Base-by-base conservation (phyloP, 2,113 vertebrate species). In the Nestor notabilis region DNA sequence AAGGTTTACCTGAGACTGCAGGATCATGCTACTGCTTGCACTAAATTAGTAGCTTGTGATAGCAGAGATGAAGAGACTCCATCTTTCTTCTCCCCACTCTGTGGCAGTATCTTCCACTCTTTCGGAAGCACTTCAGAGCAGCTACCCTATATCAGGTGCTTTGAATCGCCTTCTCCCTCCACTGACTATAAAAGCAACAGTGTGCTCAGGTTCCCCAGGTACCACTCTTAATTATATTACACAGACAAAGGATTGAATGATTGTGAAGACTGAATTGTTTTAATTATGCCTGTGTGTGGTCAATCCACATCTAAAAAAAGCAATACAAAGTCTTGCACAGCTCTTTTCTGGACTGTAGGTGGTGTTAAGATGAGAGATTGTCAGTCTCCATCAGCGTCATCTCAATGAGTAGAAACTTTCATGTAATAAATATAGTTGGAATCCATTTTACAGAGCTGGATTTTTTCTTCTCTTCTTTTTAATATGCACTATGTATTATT, bases 361-460 rank as follows among this genome's bases (percentile, higher is more conserved):
- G 19, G 25, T 66, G 4, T 56, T 39, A 63, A 37, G 29, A 17
- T 52, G 31, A 55, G n/a, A 49, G 3, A 3, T 71, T 76, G 93
- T 64, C 12, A 7, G 33, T 49, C 27, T 81, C 41, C 11, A 5
- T 70, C 60, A 69, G 29, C 18, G 44, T 31, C 41, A 24, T 23
- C 28, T 70, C 49, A 39, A 37, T 25, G 2, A 76, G 47, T 47
- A 19, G 31, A 72, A 86, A 35, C 3, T 65, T 60, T 7, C 4
- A 17, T 11, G 3, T n/a, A 7, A 20, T 52, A 15, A 69, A 13
- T 72, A 17, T 24, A 29, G 35, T 56, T 69, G 13, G 13, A 55
- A 39, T 35, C 31, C 3, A 17, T 81, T 29, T 43, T 68, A 50
- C 0, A 0, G 5, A 17, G 52, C 31, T n/a, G 13, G 5, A 13